Base-by-base conservation (phyloP, 2,113 vertebrate species). In the Tupaia tana region DNA sequence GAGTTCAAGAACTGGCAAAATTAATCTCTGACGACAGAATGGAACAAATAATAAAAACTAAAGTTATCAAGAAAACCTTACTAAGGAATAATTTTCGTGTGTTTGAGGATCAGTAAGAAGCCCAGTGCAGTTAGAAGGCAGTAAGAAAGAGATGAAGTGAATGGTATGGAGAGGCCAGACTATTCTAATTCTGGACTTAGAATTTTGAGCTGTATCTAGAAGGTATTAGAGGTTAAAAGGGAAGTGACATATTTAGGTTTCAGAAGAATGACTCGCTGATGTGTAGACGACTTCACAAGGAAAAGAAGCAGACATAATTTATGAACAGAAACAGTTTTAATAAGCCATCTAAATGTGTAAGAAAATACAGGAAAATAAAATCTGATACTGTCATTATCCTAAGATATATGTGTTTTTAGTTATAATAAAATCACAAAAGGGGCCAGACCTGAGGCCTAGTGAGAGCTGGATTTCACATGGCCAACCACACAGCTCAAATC, bases 11-110 rank as follows among this genome's bases (percentile, higher is more conserved):
- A 85, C 64, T 63, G 12, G 16, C 10, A 94, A 94, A 89, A 86
- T 74, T 71, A 64, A 89, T 64, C 25, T 77, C 18, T 31, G 14
- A 11, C 56, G 31, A 87, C 6, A 66, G 59, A 58, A 87, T 43
- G 86, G 56, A 90, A 82, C 15, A 93, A 91, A 70, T 56, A 90
- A 79, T 34, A 84, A 92, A 78, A 95, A 89, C 66, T 12, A 67
- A 84, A 89, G 31, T 56, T 43, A 43, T 78, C 13, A 78, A 78
- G 59, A 73, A 89, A 89, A 52, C 7, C 14, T 79, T 92, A n/a
- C 15, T 27, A 31, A 81, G 24, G 31, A 61, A 54, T 64, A 74
- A 34, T 89, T 61, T 52, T 58, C 18, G 84, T 89, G n/a, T 56
- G 73, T 86, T 9, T 69, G 61, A 94, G 69, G 34, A 58, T 12